A percentile compares a stretch with the other conserved stretches of the same genome.
Conservation (phyloP, 2,888 invertebrate species). For the Pollenia amentaria region DNA sequence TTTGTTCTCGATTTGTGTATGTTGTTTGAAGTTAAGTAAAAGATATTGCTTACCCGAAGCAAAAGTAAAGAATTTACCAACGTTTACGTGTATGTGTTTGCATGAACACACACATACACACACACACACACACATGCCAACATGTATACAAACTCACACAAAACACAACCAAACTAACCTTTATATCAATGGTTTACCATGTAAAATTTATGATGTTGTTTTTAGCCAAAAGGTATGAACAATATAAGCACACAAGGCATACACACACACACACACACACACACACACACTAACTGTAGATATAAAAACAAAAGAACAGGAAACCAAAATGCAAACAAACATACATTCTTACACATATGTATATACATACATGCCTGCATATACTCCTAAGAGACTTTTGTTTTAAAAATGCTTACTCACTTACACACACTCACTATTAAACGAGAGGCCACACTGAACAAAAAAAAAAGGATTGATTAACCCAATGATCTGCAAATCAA, state of each 20-base stretch:
- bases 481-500: too few species aligned
- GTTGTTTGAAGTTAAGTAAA: slow-evolving; percentile 67
- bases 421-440: background rate
- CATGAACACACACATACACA: slow-evolving; percentile 3
- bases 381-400: slow-evolving; percentile 51
- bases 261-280: slow-evolving; percentile 15
- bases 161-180: slow-evolving; percentile 36
- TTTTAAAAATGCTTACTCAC: slow-evolving; percentile 41
- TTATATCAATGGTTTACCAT: slow-evolving; percentile 72
- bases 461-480: too few species aligned
- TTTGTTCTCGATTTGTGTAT: slow-evolving; percentile 37
- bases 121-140: background rate
- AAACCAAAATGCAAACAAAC: slow-evolving; percentile 23
- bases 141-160: background rate
- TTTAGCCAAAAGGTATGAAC: slow-evolving; percentile 72
- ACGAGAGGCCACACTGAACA: background rate
- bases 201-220: slow-evolving; percentile 73
- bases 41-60: slow-evolving; percentile 71
- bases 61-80: slow-evolving; percentile 56
- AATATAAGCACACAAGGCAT: slow-evolving; percentile 34
- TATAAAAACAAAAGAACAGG: slow-evolving; percentile 16
- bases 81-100: slow-evolving; percentile 15
- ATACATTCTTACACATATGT: slow-evolving; percentile 11
- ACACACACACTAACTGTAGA: slow-evolving; percentile 5
- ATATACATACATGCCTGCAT: background rate